Percentiles rank a stretch among this genome's conserved stretches.
These are phyloP conservation scores for Diuraphis noxia DNA, from an alignment of 1,140 invertebrate species.

Conservation along the genomic window DNA sequence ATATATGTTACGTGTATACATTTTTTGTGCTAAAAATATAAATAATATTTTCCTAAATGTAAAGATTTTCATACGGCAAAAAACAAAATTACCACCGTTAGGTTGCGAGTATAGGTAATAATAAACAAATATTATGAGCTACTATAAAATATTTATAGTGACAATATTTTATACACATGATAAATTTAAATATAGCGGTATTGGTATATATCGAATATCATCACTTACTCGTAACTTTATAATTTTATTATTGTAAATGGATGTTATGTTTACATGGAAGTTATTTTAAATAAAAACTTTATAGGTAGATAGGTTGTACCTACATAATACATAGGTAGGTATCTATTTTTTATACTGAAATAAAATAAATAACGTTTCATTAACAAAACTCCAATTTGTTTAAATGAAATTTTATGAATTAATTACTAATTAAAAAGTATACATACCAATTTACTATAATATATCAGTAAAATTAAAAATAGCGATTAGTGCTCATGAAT, in stretches of 20 bases:
- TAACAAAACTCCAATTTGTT: background rate
- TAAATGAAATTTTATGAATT: background rate
- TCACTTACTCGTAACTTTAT: background rate
- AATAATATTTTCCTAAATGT: conserved; percentile 13
- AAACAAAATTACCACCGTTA: conserved; percentile 6
- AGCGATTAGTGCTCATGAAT: background rate
- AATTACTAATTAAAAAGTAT: background rate
- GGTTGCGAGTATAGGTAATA: background rate
- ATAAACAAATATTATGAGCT: background rate
- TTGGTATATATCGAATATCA: too few relatives aligned
- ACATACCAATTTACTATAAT: background rate
- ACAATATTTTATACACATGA: background rate
- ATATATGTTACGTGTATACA: background rate
- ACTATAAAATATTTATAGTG: background rate
- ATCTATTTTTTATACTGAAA: too few relatives aligned
- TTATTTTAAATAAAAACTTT: background rate
- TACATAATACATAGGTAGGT: too few relatives aligned
- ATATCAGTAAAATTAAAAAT: background rate
- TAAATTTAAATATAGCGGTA: conserved; percentile 9
- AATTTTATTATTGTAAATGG: background rate
- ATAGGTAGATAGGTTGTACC: too few relatives aligned
- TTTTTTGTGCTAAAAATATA: conserved; percentile 11
- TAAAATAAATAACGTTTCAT: background rate
- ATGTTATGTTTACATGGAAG: background rate
- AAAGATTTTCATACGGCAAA: background rate